Percentiles rank a stretch among this genome's conserved stretches.
phyloP scores from a whole-genome alignment of 2,888 invertebrate genomes.

The Sinohyriopsis cumingii region DNA sequence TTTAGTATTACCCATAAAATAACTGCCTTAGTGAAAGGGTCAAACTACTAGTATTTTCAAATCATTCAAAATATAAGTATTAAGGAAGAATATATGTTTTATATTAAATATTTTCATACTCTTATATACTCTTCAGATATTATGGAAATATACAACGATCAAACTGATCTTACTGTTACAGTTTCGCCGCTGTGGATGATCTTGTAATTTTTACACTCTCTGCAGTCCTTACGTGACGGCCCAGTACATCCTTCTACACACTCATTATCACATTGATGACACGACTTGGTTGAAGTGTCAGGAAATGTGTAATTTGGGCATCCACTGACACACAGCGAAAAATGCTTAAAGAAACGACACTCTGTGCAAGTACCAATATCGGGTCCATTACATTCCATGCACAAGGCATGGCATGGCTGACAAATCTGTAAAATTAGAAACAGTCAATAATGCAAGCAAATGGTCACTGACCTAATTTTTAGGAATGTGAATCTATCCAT shows the following conservation, averaged over 20 bases:
- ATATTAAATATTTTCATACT: not conserved
- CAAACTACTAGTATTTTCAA: too few relatives aligned
- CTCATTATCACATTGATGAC: slow-evolving; percentile 84
- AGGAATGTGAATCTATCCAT: too few relatives aligned
- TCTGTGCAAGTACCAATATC: slow-evolving; percentile 89
- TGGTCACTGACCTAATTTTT: too few relatives aligned
- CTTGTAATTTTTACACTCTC: slow-evolving; percentile 61
- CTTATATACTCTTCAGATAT: not conserved
- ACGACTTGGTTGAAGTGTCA: slow-evolving; percentile 81
- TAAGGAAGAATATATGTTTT: too few relatives aligned
- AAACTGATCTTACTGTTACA: slow-evolving; percentile 18
- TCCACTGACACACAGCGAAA: slow-evolving; percentile 77
- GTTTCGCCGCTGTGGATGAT: slow-evolving; percentile 18
- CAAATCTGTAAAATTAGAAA: slow-evolving; percentile 77
- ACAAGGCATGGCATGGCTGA: slow-evolving; percentile 90
- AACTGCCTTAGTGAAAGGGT: too few relatives aligned
- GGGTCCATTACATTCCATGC: slow-evolving; percentile 89
- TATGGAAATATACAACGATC: not conserved
- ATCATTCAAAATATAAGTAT: too few relatives aligned
- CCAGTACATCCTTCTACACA: slow-evolving; percentile 79
- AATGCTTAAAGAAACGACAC: slow-evolving; percentile 85
- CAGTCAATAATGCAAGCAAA: not conserved
- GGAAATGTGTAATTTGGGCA: slow-evolving; percentile 90
- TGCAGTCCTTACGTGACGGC: slow-evolving; percentile 56
- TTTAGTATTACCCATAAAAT: too few relatives aligned